A percentile compares a stretch with the other conserved stretches of the same genome.
Conservation (phyloP, 2,113 vertebrate genomes). For the Sapajus apella region DNA sequence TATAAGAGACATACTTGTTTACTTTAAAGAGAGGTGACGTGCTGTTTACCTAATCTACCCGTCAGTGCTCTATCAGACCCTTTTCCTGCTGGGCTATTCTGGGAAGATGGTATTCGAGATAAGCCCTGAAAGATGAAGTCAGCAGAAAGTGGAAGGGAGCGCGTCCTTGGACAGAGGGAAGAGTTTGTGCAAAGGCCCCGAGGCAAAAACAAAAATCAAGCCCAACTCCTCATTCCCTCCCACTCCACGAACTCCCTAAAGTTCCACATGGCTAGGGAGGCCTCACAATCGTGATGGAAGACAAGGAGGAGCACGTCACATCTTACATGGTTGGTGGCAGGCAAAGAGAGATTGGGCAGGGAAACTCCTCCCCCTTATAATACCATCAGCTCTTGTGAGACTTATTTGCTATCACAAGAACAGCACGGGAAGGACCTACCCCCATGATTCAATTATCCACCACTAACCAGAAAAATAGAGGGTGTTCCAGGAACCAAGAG, state of each 20-base stretch:
- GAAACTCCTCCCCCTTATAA: no score
- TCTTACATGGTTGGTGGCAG: no score
- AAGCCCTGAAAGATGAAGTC: not conserved
- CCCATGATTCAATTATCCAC: no score
- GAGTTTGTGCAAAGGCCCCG: not conserved
- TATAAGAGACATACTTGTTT: not conserved
- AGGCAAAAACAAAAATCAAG: not conserved
- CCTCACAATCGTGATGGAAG: no score
- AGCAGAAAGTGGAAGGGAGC: not conserved
- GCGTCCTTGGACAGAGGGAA: not conserved
- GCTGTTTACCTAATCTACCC: not conserved
- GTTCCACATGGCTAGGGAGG: no score
- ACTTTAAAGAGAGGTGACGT: not conserved
- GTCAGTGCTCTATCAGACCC: not conserved
- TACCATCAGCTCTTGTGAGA: no score
- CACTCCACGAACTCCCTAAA: no score
- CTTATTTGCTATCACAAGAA: no score
- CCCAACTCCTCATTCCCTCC: accelerated
- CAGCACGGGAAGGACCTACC: no score
- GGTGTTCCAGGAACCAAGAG: not conserved
- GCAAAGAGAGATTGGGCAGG: no score
- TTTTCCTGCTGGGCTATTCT: not conserved
- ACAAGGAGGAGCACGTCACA: no score
- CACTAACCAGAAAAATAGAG: not conserved
- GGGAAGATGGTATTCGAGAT: not conserved